Evolutionary conservation across 92 coral and sea anemone genomes (phyloP).

Genomic region (Zoanthus solanderi): DNA sequence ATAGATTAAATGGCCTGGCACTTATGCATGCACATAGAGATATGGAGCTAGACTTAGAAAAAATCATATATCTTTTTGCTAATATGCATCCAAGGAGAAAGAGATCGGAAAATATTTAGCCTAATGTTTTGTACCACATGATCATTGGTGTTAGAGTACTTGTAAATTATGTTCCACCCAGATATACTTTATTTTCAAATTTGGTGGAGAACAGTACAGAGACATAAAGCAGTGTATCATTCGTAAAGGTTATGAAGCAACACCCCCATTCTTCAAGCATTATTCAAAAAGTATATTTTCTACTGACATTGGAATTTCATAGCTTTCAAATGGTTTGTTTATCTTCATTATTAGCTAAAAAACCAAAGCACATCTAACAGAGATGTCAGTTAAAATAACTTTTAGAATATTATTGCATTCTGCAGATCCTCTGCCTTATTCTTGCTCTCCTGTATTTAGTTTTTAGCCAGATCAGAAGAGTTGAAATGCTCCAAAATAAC

Average conservation of each 20-base stretch:
- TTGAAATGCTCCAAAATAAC: slow-evolving; percentile 16
- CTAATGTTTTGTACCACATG: slow-evolving; percentile 3
- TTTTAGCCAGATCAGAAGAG: slow-evolving; percentile 24
- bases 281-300: slow-evolving; percentile 9
- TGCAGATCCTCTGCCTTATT: slow-evolving; percentile 16
- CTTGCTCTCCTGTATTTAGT: slow-evolving; percentile 36
- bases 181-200: slow-evolving; percentile 57
- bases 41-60: slow-evolving; percentile 60
- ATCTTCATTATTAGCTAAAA: not conserved
- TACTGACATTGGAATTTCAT: slow-evolving; percentile 14
- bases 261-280: slow-evolving; percentile 5
- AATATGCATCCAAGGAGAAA: slow-evolving; percentile 71
- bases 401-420: slow-evolving; percentile 23
- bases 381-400: not conserved
- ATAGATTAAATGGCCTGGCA: slow-evolving; percentile 70
- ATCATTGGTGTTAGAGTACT: slow-evolving; percentile 47
- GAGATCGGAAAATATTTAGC: slow-evolving; percentile 48
- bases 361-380: slow-evolving; percentile 21
- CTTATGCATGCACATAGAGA: slow-evolving; percentile 74
- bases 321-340: slow-evolving; percentile 23
- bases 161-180: slow-evolving; percentile 72
- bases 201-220: slow-evolving; percentile 76
- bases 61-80: slow-evolving; percentile 63
- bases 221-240: slow-evolving; percentile 39
- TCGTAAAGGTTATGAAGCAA: slow-evolving; percentile 6